Conservation (phyloP, 2,113 vertebrate genomes). For the Tychaedon coryphoeus region DNA sequence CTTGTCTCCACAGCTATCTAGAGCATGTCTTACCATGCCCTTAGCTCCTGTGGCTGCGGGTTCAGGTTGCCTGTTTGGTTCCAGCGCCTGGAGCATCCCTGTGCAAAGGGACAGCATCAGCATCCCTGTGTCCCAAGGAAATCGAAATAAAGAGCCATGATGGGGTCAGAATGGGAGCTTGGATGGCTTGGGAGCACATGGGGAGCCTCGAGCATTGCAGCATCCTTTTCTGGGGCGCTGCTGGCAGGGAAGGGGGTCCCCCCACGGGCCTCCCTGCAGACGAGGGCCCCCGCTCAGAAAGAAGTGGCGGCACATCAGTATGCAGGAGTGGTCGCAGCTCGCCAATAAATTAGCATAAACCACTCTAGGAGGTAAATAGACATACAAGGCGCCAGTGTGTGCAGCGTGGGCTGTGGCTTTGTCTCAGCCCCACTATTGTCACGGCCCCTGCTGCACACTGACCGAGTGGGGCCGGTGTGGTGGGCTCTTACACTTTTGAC, state of each 20-base stretch:
- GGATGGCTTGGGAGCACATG: background rate
- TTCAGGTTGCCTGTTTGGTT: background rate
- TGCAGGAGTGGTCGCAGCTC: slow-evolving; percentile 59
- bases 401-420: slow-evolving; percentile 69
- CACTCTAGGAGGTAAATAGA: slow-evolving; percentile 74
- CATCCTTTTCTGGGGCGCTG: background rate
- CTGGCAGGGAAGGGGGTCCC: background rate
- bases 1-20: slow-evolving; percentile 42
- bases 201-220: background rate
- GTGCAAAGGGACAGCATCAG: background rate
- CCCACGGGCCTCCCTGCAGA: slow-evolving; percentile 19
- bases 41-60: background rate
- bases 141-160: background rate
- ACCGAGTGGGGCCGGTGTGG: slow-evolving; percentile 67
- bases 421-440: slow-evolving; percentile 72
- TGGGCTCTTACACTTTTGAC: slow-evolving; percentile 72
- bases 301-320: slow-evolving; percentile 61
- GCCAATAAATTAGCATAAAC: slow-evolving; percentile 73
- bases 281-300: slow-evolving; percentile 43
- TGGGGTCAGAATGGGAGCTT: background rate
- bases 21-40: background rate
- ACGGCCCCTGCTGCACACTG: slow-evolving; percentile 64
- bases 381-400: slow-evolving; percentile 69
- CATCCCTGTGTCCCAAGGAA: background rate
- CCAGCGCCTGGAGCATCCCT: background rate